Evolutionary conservation across 2,797 vertebrate genomes (phyloP).

Genomic region (Diplodus puntazzo): DNA sequence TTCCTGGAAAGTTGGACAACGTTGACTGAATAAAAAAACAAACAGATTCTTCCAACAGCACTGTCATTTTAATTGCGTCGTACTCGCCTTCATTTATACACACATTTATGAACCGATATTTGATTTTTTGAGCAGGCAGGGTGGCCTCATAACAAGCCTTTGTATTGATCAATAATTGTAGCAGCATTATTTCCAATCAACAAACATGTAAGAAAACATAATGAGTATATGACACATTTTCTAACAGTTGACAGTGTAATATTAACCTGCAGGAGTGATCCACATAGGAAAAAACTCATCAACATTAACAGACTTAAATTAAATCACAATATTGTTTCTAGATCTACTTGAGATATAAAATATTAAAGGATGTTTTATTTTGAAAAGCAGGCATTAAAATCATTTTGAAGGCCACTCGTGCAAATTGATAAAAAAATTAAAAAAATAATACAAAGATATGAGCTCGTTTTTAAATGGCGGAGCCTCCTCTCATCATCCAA

Average conservation of each 20-base stretch:
- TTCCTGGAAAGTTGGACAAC: slow-evolving; percentile 41
- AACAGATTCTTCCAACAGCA: slow-evolving; percentile 17
- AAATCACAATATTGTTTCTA: not conserved
- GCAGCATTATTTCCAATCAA: no score
- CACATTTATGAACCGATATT: not conserved
- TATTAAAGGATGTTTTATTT: not conserved
- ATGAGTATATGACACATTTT: not conserved
- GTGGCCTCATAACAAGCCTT: not conserved
- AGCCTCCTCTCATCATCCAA: slow-evolving; percentile 20
- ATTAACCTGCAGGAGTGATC: not conserved
- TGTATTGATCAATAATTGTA: not conserved
- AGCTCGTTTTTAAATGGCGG: not conserved
- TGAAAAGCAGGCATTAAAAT: not conserved
- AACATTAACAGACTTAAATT: not conserved
- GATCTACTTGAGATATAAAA: not conserved
- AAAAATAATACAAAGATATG: not conserved
- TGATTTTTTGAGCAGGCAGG: not conserved
- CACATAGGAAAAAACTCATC: not conserved
- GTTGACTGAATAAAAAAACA: slow-evolving; percentile 18
- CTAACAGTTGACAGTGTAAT: not conserved
- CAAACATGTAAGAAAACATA: not conserved
- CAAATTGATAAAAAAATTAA: slow-evolving; percentile 14
- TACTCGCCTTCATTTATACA: slow-evolving; percentile 8
- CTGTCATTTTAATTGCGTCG: slow-evolving; percentile 25
- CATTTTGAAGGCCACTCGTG: not conserved